Percentiles rank a stretch among this genome's conserved stretches.
Conservation (phyloP, 2,888 invertebrate genomes). For the Aricia artaxerxes region DNA sequence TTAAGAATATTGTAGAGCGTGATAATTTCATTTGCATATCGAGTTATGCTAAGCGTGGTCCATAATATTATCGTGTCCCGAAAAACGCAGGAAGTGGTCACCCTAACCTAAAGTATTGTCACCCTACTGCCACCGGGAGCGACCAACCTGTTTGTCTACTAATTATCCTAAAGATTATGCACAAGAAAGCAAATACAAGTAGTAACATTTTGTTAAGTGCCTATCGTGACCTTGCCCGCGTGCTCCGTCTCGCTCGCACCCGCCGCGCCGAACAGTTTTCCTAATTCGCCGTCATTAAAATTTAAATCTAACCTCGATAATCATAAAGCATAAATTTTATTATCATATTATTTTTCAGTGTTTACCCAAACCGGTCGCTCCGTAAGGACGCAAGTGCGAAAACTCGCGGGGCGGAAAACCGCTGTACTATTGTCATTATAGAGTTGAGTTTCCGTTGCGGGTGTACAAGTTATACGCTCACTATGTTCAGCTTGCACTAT, state of each 20-base stretch:
- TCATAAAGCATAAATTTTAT: slow-evolving; percentile 50
- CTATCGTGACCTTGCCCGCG: slow-evolving; percentile 65
- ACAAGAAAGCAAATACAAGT: slow-evolving; percentile 32
- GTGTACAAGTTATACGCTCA: slow-evolving; percentile 28
- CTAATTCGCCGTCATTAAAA: slow-evolving; percentile 49
- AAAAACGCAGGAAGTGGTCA: not conserved
- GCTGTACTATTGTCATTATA: slow-evolving; percentile 30
- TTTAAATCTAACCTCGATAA: slow-evolving; percentile 46
- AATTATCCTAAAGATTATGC: slow-evolving; percentile 31
- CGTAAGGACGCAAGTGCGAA: not conserved
- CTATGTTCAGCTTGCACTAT: slow-evolving; percentile 44
- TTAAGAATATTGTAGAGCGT: not conserved
- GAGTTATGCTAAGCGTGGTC: not conserved
- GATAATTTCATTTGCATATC: not conserved
- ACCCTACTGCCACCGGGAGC: slow-evolving; percentile 3
- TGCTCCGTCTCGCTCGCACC: slow-evolving; percentile 57
- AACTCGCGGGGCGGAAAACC: not conserved
- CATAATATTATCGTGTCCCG: not conserved
- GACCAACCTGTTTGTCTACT: not conserved
- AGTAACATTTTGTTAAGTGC: slow-evolving; percentile 50
- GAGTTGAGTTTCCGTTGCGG: slow-evolving; percentile 41
- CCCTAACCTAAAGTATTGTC: not conserved
- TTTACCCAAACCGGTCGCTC: slow-evolving; percentile 45
- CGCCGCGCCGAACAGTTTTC: slow-evolving; percentile 61
- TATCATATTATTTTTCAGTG: slow-evolving; percentile 56